Percentiles rank a stretch among this genome's conserved stretches.
Conservation (phyloP, 2,888 invertebrate genomes). For the Cataglyphis altisquamis region DNA sequence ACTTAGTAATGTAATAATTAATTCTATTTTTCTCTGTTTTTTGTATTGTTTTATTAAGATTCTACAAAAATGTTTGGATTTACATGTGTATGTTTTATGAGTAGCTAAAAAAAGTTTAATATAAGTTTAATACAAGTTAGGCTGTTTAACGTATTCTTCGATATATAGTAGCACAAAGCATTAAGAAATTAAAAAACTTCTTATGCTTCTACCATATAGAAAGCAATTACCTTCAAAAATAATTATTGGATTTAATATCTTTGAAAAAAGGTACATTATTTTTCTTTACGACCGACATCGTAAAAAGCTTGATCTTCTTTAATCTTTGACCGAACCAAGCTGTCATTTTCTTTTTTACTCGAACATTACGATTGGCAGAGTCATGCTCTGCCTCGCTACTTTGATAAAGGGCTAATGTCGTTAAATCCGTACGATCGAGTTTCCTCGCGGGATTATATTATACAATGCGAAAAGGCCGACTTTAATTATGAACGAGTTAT, state of each 20-base stretch:
- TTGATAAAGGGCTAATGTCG: slow-evolving; percentile 12
- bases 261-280: background rate
- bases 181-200: background rate
- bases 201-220: background rate
- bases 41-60: background rate
- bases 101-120: background rate
- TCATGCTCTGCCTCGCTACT: background rate
- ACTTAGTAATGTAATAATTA: background rate
- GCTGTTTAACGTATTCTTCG: background rate
- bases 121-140: background rate
- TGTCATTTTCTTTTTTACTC: background rate
- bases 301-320: background rate
- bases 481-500: slow-evolving; percentile 47
- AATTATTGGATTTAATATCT: background rate
- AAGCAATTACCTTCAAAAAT: background rate
- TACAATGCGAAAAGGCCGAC: background rate
- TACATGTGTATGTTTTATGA: background rate
- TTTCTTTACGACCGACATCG: background rate
- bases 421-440: slow-evolving; percentile 28
- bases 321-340: background rate
- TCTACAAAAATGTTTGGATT: background rate
- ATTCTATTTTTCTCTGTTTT: background rate
- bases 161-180: background rate
- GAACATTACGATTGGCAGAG: slow-evolving; percentile 2
- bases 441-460: slow-evolving; percentile 2